Base-by-base conservation (phyloP, 2,888 invertebrate genomes). In the Euplexia lucipara region DNA sequence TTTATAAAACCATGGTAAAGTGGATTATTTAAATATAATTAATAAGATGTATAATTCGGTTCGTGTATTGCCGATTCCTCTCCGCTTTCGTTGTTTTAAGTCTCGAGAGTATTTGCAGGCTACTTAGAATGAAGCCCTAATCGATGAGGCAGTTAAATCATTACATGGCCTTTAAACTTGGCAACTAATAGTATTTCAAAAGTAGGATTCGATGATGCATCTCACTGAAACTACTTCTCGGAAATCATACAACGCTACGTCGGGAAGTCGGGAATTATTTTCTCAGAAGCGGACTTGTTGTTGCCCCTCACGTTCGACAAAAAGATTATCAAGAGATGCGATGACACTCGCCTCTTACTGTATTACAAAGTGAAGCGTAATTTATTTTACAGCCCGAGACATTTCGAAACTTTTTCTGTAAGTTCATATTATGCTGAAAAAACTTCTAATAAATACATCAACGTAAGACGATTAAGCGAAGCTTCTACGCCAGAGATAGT, bases 211-310 rank as follows among this genome's bases (percentile, higher is more conserved):
- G 42, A 32, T 72, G 63, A 76, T 79, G 51, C 60, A 65, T 70
- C 54, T 63, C 56, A 61, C 53, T 70, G 54, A 65, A 74, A 80
- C 56, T 51, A 68, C 74, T 91, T 91, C 92, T 88, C 76, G 78
- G 91, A 91, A 93, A 86, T 85, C 78, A 79, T 88, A 83, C 86
- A 88, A 87, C 88, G 85, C 85, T 84, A 65, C 70, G 86, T 80
- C 86, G 86, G 86, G 86, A 89, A 88, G 86, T 75, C 81, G 76
- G 82, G 83, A 86, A 80, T 82, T 79, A 74, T 84, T 79, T 92
- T 92, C 92, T 87, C 70, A 83, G 93, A 91, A 92, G 70, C 72
- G 62, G 60, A 71, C 73, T 82, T 84, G 86, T 87, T 87, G 86
- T 87, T 86, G 83, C 86, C 84, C 76, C 84, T 88, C 84, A 83